Evolutionary conservation across 2,888 invertebrate genomes (phyloP), one percentile per base, ranked within the genome.

Genomic region (Andricus quercusramuli): DNA sequence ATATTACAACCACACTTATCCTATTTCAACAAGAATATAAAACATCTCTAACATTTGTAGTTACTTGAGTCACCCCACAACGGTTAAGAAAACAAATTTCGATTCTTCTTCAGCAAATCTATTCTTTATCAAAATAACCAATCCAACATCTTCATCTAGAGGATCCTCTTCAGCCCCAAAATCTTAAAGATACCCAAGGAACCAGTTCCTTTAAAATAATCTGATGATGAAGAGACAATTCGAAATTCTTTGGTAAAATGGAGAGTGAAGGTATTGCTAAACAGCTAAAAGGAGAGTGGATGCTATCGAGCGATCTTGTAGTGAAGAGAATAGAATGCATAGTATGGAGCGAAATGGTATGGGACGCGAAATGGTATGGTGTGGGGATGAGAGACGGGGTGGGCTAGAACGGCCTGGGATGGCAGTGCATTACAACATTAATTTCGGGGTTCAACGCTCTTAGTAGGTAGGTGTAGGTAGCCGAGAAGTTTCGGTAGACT

Each of bases 371-470:
- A 80, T 70, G 68, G 79, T 77, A 80, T 32, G 66, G 74, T 67
- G 66, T 77, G 32, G 82, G 77, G 77, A 82, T 78, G 83, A 76
- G 80, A 77, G 64, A 29, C 41, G 65, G 29, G 70, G 78, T 29
- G 64, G 77, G 76, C 64, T 56, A 51, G 66, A 51, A 17, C 77
- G 32, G 59, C 47, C 56, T 62, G 81, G 80, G 78, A 84, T 82
- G 84, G 79, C 83, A 84, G 83, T 84, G 85, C 85, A 83, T 88
- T 87, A 86, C 83, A 87, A 83, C 86, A 86, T 88, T 86, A 87
- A 89, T 89, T 89, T 88, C 83, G 86, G 85, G 87, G 88, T 89
- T 89, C 87, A 90, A 88, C 86, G 90, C 80, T 85, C 89, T 83
- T 83, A 79, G 80, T 77, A 83, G 81, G 76, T 79, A 82, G 83